Conservation (phyloP, 2,113 vertebrate species). For the Reinhardtius hippoglossoides region DNA sequence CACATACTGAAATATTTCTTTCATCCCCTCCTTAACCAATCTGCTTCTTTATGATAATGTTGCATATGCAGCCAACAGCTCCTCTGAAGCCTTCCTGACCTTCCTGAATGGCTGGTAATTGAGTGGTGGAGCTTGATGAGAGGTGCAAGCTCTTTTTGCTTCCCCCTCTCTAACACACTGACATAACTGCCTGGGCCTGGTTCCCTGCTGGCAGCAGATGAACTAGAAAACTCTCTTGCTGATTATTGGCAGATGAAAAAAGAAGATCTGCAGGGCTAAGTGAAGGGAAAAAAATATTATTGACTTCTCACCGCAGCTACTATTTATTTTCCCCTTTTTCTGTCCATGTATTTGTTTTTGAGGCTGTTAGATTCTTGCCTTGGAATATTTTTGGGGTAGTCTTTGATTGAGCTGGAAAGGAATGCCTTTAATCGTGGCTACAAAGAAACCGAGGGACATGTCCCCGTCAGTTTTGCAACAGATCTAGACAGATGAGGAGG, state of each 20-base stretch:
- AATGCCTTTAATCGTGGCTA: conserved; percentile 83
- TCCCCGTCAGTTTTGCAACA: conserved; percentile 71
- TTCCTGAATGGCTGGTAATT: conserved; percentile 57
- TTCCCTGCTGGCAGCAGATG: conserved; percentile 75
- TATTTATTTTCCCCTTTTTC: conserved; percentile 76
- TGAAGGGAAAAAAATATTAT: conserved; percentile 69
- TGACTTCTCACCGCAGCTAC: conserved; percentile 80
- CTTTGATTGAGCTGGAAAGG: conserved; percentile 77
- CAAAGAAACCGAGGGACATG: conserved; percentile 77
- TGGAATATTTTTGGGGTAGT: conserved; percentile 78
- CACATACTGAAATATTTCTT: conserved; percentile 29
- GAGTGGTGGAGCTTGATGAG: conserved; percentile 61
- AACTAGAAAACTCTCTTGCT: conserved; percentile 74
- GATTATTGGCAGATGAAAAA: conserved; percentile 81
- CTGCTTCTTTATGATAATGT: conserved; percentile 22
- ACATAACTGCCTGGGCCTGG: conserved; percentile 68
- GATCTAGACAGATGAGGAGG: conserved; percentile 74
- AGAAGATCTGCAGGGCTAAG: conserved; percentile 74
- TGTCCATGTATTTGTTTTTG: conserved; percentile 77
- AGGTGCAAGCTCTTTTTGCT: conserved; percentile 48
- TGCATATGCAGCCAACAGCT: conserved; percentile 2
- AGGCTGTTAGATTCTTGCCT: conserved; percentile 73
- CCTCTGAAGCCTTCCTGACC: conserved; percentile 27
- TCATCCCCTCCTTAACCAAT: conserved; percentile 32
- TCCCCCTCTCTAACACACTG: conserved; percentile 51